Base-by-base conservation (phyloP, 2,797 vertebrate species). In the Austrolebias charrua region DNA sequence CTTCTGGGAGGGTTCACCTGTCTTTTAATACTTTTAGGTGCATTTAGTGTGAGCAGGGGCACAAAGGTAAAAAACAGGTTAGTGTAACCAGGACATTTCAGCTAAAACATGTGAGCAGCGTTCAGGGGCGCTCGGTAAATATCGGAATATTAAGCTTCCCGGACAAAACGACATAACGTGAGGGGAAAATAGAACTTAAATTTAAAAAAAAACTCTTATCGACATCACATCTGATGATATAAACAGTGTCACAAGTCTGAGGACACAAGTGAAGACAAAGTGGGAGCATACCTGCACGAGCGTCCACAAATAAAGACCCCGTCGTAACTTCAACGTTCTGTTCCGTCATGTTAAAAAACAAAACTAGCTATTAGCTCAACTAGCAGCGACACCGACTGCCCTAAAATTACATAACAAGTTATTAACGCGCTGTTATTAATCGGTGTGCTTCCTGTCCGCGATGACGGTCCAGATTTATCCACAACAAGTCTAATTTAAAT, bases 391-490 rank as follows among this genome's bases (percentile, higher is more conserved):
- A 3, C 46, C 0, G 57, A 83, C 80, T 46, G 66, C 75, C 67
- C 85, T 69, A 44, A 24, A 75, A 86, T 86, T 90, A 80, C 83
- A 81, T 87, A 90, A 90, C 78, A 68, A 82, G 76, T 88, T 88
- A 72, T 78, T 79, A 83, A 67, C 49, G 79, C 9, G 71, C 51
- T 31, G 69, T 66, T 80, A 73, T 75, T 75, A 78, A 73, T 67
- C 63, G 66, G 45, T 42, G 70, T 38, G 55, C 62, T n/a, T 60
- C 69, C 71, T 29, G 60, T 29, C 45, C 19, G 55, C 38, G 55
- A 16, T 40, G 56, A 58, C 67, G 7, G 28, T 29, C 44, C 65
- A 42, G n/a, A 52, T 66, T 70, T 44, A 63, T 61, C 54, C 38
- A 14, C 33, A 42, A 58, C 52, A n/a, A n/a, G n/a, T 44, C 19